These are phyloP conservation scores for Archips crataeganus DNA, from an alignment of 2,888 invertebrate genomes.

Conservation along the genomic window DNA sequence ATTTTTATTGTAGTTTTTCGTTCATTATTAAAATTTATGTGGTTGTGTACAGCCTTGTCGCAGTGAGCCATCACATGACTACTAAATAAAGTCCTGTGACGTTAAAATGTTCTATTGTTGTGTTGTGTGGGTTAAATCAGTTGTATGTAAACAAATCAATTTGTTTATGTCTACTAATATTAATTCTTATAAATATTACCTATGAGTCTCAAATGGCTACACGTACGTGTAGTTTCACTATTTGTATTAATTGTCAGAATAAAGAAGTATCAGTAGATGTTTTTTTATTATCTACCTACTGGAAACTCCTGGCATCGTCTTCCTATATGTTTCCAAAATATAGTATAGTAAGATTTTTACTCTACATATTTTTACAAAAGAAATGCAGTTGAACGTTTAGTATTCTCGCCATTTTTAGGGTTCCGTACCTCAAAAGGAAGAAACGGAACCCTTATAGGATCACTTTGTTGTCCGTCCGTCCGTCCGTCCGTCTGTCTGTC, in stretches of 20 bases:
- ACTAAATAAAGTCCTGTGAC: neutral
- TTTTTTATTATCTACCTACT: neutral
- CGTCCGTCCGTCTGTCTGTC: no score
- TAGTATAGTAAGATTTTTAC: no score
- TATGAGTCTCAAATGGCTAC: slow-evolving; percentile 37
- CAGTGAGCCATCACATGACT: neutral
- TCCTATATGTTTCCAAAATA: no score
- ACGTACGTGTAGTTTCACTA: slow-evolving; percentile 21
- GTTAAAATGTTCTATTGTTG: neutral
- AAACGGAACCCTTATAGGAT: no score
- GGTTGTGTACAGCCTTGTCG: neutral
- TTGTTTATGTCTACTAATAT: neutral
- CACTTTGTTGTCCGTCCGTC: no score
- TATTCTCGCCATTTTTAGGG: no score
- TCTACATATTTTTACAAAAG: no score
- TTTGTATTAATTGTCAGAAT: slow-evolving; percentile 33
- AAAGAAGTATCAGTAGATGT: slow-evolving; percentile 25
- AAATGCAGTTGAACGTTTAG: no score
- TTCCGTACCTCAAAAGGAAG: no score
- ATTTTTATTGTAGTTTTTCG: neutral
- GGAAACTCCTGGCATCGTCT: neutral
- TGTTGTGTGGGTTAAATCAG: neutral
- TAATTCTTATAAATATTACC: slow-evolving; percentile 8
- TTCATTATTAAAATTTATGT: neutral
- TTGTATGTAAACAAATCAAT: neutral